A percentile compares a stretch with the other conserved stretches of the same genome.
phyloP scores from a whole-genome alignment of 2,888 invertebrate species.

The Ectemnius cavifrons region DNA sequence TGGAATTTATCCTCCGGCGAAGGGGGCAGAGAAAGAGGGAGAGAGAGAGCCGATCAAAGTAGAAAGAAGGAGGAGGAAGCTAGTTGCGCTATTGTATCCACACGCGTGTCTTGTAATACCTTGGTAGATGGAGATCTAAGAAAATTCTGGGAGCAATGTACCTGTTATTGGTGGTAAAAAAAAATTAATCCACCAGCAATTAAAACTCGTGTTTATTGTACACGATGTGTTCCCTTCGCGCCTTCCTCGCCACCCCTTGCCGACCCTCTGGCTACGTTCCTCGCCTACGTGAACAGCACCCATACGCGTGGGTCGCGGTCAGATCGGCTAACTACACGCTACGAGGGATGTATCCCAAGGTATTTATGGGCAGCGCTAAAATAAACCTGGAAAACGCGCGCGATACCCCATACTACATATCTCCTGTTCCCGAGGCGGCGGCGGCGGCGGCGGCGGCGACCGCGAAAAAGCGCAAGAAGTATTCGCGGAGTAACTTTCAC shows the following conservation, averaged over 20 bases:
- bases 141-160: too few species aligned
- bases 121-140: too few species aligned
- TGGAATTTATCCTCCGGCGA: too few species aligned
- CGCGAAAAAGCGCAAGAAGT: slow-evolving; percentile 5
- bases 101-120: too few species aligned
- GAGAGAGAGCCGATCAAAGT: too few species aligned
- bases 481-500: slow-evolving; percentile 7
- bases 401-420: neutral
- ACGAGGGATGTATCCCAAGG: slow-evolving; percentile 10
- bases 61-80: too few species aligned
- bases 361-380: slow-evolving; percentile 12
- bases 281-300: slow-evolving; percentile 3
- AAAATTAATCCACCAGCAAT: too few species aligned
- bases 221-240: too few species aligned
- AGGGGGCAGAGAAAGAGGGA: too few species aligned
- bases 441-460: neutral
- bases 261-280: neutral
- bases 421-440: neutral
- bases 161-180: too few species aligned
- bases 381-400: slow-evolving; percentile 7
- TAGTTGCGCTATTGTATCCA: too few species aligned
- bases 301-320: slow-evolving; percentile 8
- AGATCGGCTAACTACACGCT: slow-evolving; percentile 10
- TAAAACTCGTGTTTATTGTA: too few species aligned
- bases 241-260: neutral